Evolutionary conservation across 2,113 vertebrate species (phyloP), one percentile per base, ranked within the genome.

Genomic region (Sylvilagus bachmani): DNA sequence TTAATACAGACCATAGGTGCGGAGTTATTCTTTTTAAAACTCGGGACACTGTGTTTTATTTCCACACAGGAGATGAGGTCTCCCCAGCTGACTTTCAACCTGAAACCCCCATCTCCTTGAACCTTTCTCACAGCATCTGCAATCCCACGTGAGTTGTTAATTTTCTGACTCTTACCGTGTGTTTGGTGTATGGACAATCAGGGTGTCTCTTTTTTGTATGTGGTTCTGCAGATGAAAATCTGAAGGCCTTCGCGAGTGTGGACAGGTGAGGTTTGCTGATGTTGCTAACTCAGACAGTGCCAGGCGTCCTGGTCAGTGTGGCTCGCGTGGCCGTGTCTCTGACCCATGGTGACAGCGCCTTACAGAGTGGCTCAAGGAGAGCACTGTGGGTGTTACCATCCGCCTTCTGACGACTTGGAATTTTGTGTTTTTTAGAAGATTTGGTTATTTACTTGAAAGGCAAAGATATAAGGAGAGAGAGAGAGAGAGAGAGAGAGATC

Each of bases 81-180:
- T 97, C 98, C 87, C 98, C 98, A 88, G 98, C 83, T 89, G 97
- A 98, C 95, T 98, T 98, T 94, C 94, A 98, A 93, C 89, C 98
- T 94, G 98, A 99, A 97, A 93, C 98, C 69, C 97, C 98, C 91
- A 93, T 98, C 96, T 97, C 98, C 95, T 97, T 98, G 97, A 98
- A 96, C 94, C 97, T 98, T 55, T 98, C 98, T 89, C 98, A 97
- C 95, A 98, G 97, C 96, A 98, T 98, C 98, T 98, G 98, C 97
- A 98, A 96, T 93, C 98, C 98, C 97, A 98, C 94, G 98, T 99
- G 98, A 98, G 98, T 94, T 61, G 91, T 84, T 89, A 3, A 8
- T n/a, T 9, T 55, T 61, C 55, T 24, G 0, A 4, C 22, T 53
- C 24, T 61, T 25, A n/a, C 3, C 0, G 3, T 31, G 2, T 19